Percentiles rank a stretch among this genome's conserved stretches.
phyloP scores from a whole-genome alignment of 2,113 vertebrate species.

The Perca fluviatilis region DNA sequence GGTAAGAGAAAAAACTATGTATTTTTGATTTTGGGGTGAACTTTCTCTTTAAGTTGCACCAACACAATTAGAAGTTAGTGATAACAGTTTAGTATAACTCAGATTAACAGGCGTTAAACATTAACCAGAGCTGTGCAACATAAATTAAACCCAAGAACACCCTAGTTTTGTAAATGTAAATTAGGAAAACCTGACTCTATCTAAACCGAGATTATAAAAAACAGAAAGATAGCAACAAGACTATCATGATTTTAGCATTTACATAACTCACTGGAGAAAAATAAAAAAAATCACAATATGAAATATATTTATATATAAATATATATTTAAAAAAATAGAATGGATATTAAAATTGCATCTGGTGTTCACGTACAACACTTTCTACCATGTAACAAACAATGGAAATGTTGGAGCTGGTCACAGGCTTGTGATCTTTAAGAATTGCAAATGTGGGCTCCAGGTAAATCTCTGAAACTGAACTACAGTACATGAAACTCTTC shows the following conservation, averaged over 20 bases:
- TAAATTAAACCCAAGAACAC: background rate
- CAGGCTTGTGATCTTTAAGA: background rate
- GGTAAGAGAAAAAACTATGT: too few relatives aligned
- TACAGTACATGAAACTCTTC: background rate
- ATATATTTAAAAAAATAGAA: background rate
- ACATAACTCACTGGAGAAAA: background rate
- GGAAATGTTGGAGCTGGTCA: background rate
- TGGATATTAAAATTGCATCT: background rate
- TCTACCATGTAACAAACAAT: background rate
- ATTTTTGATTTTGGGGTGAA: too few relatives aligned
- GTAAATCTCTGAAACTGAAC: background rate
- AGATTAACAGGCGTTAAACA: background rate
- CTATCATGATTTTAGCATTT: background rate
- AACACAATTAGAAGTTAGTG: background rate
- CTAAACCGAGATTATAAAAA: too few relatives aligned
- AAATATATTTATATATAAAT: too few relatives aligned
- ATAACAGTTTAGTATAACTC: background rate
- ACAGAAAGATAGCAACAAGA: background rate
- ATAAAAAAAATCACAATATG: background rate
- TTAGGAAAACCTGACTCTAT: background rate
- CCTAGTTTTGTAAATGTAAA: background rate
- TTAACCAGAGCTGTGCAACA: constrained; percentile 1
- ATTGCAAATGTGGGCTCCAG: background rate
- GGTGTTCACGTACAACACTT: background rate
- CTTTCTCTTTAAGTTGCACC: background rate